phyloP scores from a whole-genome alignment of 1,140 invertebrate species.

The Berghia stephanieae region DNA sequence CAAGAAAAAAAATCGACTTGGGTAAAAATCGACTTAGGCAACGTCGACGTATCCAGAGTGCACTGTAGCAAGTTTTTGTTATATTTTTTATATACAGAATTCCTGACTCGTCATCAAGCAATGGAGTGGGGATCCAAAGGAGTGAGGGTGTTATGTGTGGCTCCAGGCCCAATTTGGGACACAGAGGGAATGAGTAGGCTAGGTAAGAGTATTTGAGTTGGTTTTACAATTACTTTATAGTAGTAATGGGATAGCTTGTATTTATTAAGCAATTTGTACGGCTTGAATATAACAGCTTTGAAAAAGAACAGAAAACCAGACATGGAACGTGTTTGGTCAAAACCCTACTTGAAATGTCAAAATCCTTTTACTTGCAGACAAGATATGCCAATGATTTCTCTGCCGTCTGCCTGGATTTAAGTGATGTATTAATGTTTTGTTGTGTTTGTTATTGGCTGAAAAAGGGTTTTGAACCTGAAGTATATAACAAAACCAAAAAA shows the following conservation, averaged over 20 bases:
- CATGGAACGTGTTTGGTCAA: neutral
- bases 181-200: conserved; percentile 61
- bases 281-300: too few relatives aligned
- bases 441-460: too few relatives aligned
- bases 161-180: conserved; percentile 63
- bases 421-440: too few relatives aligned
- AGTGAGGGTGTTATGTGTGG: conserved; percentile 62
- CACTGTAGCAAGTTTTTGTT: neutral
- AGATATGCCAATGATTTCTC: too few relatives aligned
- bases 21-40: too few relatives aligned
- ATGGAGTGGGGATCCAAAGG: conserved; percentile 62
- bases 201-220: conserved; percentile 43
- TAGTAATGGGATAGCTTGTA: neutral
- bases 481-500: neutral
- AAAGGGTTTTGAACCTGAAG: too few relatives aligned
- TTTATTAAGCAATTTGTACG: neutral
- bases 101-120: conserved; percentile 62
- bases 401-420: too few relatives aligned
- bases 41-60: too few relatives aligned
- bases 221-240: neutral
- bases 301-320: too few relatives aligned
- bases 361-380: too few relatives aligned
- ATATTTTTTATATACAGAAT: conserved; percentile 47
- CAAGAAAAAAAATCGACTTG: too few relatives aligned
- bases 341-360: too few relatives aligned